A percentile compares a stretch with the other conserved stretches of the same genome.
Conservation (phyloP, 2,113 vertebrate species). For the Polyodon spathula region DNA sequence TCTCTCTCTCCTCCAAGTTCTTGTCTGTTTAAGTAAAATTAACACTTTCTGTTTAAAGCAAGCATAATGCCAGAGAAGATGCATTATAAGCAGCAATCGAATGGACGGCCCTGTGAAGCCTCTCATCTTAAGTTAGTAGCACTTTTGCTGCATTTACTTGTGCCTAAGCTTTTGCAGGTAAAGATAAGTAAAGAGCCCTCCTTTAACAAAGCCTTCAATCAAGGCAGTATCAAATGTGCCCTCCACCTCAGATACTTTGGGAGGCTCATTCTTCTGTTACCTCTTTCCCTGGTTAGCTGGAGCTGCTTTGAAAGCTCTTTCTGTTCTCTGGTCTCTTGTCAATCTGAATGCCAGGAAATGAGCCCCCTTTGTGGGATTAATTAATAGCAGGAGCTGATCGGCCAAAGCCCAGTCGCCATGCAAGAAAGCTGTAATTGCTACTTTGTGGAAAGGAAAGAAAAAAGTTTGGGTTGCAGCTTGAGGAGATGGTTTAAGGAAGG, state of each 20-base stretch:
- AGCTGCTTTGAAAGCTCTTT: conserved; percentile 84
- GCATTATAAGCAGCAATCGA: conserved; percentile 40
- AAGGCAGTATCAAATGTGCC: conserved; percentile 82
- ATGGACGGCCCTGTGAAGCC: conserved; percentile 39
- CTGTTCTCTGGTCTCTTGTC: conserved; percentile 84
- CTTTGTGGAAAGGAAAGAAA: conserved; percentile 82
- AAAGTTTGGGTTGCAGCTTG: conserved; percentile 92
- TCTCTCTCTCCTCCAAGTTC: conserved; percentile 61
- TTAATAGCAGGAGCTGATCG: conserved; percentile 91
- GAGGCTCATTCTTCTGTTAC: conserved; percentile 75
- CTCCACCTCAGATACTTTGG: conserved; percentile 71
- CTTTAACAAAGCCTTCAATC: conserved; percentile 81
- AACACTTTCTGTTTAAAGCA: conserved; percentile 42
- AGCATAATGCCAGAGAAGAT: conserved; percentile 52
- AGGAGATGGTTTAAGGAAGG: conserved; percentile 76
- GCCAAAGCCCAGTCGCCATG: conserved; percentile 69
- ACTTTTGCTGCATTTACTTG: conserved; percentile 47
- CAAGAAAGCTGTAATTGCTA: conserved; percentile 90
- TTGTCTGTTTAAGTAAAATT: conserved; percentile 62
- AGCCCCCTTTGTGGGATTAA: conserved; percentile 97
- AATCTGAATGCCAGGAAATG: conserved; percentile 95
- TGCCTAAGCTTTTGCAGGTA: conserved; percentile 73
- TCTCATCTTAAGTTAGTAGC: conserved; percentile 51
- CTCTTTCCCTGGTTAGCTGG: conserved; percentile 74
- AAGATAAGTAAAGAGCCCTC: conserved; percentile 74